These are phyloP conservation scores for Leucoraja ocellata DNA, from an alignment of 2,797 vertebrate genomes.

Conservation along the genomic window DNA sequence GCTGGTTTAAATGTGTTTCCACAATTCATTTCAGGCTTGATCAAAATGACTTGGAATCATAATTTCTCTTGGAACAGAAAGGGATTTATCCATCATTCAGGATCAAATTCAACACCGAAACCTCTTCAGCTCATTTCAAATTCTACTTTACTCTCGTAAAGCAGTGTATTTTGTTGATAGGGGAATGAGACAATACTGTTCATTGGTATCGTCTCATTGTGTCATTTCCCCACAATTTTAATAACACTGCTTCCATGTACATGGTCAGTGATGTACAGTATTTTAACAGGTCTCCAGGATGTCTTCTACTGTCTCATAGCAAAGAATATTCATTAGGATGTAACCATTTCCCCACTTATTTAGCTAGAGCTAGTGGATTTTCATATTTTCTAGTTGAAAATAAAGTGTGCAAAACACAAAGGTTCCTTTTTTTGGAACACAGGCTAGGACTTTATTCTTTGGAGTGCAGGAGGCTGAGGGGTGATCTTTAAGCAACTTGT, in stretches of 20 bases:
- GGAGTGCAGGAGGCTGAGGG: too few species aligned
- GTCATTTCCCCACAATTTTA: background rate
- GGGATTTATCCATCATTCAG: background rate
- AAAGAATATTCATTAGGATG: background rate
- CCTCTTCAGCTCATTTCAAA: background rate
- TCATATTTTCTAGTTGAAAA: background rate
- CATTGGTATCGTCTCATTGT: background rate
- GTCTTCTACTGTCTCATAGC: background rate
- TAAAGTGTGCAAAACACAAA: background rate
- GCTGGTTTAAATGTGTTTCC: background rate
- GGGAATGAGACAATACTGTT: background rate
- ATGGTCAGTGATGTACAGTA: background rate
- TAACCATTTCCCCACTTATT: background rate
- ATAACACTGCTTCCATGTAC: background rate
- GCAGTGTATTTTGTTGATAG: background rate
- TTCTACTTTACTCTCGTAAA: background rate
- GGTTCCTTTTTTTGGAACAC: too few species aligned
- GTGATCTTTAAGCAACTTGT: too few species aligned
- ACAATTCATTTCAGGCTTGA: background rate
- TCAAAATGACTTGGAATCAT: background rate
- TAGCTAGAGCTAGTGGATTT: background rate
- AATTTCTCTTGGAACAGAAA: background rate
- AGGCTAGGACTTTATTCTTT: too few species aligned
- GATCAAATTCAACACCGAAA: background rate
- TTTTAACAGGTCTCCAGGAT: background rate